Conservation (phyloP, 2,888 invertebrate species). For the Synanthedon vespiformis region DNA sequence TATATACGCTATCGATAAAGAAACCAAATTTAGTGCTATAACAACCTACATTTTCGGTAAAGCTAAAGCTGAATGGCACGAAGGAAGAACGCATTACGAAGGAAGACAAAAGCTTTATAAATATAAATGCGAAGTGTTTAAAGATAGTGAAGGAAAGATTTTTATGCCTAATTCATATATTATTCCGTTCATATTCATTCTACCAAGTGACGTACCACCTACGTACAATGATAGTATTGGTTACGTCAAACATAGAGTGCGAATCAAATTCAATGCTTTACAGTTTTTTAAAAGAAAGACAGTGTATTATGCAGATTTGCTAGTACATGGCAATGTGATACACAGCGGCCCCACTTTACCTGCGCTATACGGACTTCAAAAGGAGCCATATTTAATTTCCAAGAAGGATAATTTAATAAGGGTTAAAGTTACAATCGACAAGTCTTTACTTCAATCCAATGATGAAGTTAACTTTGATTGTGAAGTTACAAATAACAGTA, state of each 20-base stretch:
- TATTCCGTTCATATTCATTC: not conserved
- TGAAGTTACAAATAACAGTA: not conserved
- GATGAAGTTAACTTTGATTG: not conserved
- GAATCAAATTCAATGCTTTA: not conserved
- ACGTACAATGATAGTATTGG: not conserved
- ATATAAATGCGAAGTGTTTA: not conserved
- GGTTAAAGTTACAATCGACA: not conserved
- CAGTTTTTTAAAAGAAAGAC: not conserved
- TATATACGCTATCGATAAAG: not conserved
- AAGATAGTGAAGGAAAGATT: not conserved
- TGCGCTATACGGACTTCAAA: not conserved
- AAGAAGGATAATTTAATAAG: not conserved
- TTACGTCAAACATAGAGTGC: not conserved
- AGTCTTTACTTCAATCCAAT: not conserved
- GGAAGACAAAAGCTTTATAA: not conserved
- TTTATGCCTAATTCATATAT: not conserved
- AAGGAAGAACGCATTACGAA: not conserved
- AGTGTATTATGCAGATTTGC: not conserved
- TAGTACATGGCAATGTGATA: not conserved
- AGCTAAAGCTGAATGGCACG: not conserved
- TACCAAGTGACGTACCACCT: not conserved
- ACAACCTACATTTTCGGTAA: not conserved
- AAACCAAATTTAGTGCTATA: not conserved
- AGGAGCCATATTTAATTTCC: not conserved
- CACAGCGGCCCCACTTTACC: not conserved